A percentile compares a stretch with the other conserved stretches of the same genome.
Conservation (phyloP, 2,888 invertebrate species). For the Abscondita cerata region DNA sequence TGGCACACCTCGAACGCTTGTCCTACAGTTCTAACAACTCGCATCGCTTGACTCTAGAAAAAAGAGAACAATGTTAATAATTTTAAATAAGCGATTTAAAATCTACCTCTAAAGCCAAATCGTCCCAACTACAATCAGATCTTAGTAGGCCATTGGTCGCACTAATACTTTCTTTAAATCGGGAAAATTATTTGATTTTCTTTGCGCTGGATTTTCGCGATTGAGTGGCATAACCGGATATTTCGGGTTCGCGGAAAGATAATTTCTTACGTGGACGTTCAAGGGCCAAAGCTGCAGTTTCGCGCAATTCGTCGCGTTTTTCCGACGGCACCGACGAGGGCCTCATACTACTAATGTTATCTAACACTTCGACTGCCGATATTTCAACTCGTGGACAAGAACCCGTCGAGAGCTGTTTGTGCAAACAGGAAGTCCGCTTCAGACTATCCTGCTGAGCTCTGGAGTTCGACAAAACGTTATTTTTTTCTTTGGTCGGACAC, state of each 20-base stretch:
- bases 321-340: slow-evolving; percentile 54
- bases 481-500: slow-evolving; percentile 57
- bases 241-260: slow-evolving; percentile 87
- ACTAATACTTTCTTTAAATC: slow-evolving; percentile 49
- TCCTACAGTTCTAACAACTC: slow-evolving; percentile 96
- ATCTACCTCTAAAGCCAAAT: slow-evolving; percentile 66
- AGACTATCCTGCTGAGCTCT: slow-evolving; percentile 30
- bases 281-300: slow-evolving; percentile 58
- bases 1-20: slow-evolving; percentile 99
- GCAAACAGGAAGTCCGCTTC: slow-evolving; percentile 42
- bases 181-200: slow-evolving; percentile 38
- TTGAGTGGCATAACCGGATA: slow-evolving; percentile 49
- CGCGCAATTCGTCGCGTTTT: slow-evolving; percentile 54
- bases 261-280: slow-evolving; percentile 82
- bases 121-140: slow-evolving; percentile 62
- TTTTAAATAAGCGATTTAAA: too few species aligned
- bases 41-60: slow-evolving; percentile 95
- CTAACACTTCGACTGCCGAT: slow-evolving; percentile 44
- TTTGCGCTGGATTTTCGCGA: slow-evolving; percentile 28
- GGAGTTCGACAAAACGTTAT: slow-evolving; percentile 46
- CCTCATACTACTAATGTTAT: slow-evolving; percentile 45
- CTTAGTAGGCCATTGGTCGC: slow-evolving; percentile 47
- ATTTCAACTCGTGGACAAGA: slow-evolving; percentile 53
- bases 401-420: slow-evolving; percentile 56
- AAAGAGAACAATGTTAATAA: slow-evolving; percentile 21